phyloP scores from a whole-genome alignment of 2,797 vertebrate species.

The Pachyuromys duprasi region DNA sequence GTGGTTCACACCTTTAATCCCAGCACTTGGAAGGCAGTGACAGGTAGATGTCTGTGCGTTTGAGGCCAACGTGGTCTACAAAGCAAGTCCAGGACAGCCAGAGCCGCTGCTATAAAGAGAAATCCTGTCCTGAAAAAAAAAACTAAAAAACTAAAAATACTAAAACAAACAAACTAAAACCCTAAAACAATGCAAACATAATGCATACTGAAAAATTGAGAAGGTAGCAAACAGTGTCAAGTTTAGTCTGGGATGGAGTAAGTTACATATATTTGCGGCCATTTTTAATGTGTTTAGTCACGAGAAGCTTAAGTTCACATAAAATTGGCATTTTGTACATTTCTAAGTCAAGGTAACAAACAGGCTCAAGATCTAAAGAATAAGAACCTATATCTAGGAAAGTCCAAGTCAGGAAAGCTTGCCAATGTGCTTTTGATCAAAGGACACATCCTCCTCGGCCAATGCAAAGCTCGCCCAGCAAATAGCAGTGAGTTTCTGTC shows the following conservation, averaged over 20 bases:
- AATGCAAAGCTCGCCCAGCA: background rate
- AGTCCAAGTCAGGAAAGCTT: background rate
- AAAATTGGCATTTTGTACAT: background rate
- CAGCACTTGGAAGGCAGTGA: too few species aligned
- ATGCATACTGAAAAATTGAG: background rate
- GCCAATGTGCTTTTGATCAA: background rate
- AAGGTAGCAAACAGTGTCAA: background rate
- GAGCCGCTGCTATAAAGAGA: too few species aligned
- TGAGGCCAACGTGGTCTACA: too few species aligned
- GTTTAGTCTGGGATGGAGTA: background rate
- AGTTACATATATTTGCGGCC: background rate
- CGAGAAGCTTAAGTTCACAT: background rate
- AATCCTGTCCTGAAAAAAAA: too few species aligned
- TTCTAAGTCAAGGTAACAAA: conserved; percentile 14
- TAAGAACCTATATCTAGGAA: background rate
- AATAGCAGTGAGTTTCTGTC: background rate
- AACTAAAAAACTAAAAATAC: too few species aligned
- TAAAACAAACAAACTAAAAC: too few species aligned
- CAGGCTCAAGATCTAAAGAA: conserved; percentile 1
- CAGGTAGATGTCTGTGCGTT: too few species aligned
- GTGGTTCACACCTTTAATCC: too few species aligned
- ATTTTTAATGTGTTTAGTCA: conserved; percentile 6
- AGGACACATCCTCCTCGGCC: background rate
- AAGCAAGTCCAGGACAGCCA: too few species aligned
- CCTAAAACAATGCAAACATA: too few species aligned